phyloP scores from a whole-genome alignment of 1,140 invertebrate species.

The Phenacoccus solenopsis region DNA sequence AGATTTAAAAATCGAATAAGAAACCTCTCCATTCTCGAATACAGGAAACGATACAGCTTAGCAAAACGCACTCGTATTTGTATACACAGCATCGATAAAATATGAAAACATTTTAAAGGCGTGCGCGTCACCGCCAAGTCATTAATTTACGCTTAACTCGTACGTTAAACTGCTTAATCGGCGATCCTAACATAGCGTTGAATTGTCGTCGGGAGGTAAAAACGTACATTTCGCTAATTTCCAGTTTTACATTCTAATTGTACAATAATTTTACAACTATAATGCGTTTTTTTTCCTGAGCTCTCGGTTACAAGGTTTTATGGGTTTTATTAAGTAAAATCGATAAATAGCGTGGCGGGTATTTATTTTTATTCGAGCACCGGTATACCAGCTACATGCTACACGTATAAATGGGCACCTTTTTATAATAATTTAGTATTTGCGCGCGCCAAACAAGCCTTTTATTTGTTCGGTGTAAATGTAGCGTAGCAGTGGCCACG shows the following conservation, averaged over 20 bases:
- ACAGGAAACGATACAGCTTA: too few relatives aligned
- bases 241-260: constrained; percentile 2
- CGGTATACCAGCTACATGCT: too few relatives aligned
- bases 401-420: neutral
- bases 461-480: neutral
- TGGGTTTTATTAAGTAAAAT: neutral
- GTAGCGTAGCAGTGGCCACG: neutral
- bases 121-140: neutral
- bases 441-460: neutral
- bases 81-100: neutral
- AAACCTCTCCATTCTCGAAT: too few relatives aligned
- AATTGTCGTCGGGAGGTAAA: neutral
- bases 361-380: neutral
- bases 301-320: neutral
- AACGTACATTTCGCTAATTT: neutral
- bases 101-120: neutral
- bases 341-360: neutral
- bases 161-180: neutral
- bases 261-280: neutral
- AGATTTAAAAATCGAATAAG: too few relatives aligned
- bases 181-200: neutral
- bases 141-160: neutral
- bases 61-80: too few relatives aligned
- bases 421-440: neutral
- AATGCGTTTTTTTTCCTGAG: neutral